phyloP scores from a whole-genome alignment of 2,113 vertebrate genomes.

The Apteryx mantelli region DNA sequence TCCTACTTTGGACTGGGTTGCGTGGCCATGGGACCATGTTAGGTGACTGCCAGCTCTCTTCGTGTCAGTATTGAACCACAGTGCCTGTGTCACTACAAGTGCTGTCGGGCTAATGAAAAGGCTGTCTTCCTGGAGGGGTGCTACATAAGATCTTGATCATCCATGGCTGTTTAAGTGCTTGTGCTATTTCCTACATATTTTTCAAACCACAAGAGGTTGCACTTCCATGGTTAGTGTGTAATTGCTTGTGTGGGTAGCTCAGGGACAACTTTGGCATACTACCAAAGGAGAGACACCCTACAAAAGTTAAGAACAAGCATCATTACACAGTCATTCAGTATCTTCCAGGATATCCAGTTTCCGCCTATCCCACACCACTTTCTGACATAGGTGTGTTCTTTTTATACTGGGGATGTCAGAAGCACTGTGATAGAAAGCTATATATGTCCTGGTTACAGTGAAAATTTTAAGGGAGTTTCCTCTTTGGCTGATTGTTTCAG shows the following conservation, averaged over 20 bases:
- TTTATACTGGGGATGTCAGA: background rate
- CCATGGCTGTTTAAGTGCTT: background rate
- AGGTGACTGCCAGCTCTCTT: background rate
- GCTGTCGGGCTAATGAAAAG: background rate
- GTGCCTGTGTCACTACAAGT: background rate
- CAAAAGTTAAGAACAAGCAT: background rate
- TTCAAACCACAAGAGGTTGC: background rate
- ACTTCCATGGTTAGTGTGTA: background rate
- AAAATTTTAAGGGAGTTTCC: background rate
- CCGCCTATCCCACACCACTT: background rate
- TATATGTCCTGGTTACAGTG: background rate
- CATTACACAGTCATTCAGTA: background rate
- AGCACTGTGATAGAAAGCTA: background rate
- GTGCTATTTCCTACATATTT: background rate
- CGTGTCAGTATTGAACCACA: background rate
- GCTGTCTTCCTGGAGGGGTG: background rate
- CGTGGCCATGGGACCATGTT: fast-evolving
- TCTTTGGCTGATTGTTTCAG: background rate
- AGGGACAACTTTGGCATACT: background rate
- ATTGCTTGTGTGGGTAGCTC: background rate
- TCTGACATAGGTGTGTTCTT: background rate
- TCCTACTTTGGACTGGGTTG: background rate
- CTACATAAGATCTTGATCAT: background rate
- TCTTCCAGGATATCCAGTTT: background rate
- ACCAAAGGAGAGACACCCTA: background rate